Evolutionary conservation across 2,888 invertebrate genomes (phyloP), one percentile per base, ranked within the genome.

Genomic region (Drosophila paucipuncta): DNA sequence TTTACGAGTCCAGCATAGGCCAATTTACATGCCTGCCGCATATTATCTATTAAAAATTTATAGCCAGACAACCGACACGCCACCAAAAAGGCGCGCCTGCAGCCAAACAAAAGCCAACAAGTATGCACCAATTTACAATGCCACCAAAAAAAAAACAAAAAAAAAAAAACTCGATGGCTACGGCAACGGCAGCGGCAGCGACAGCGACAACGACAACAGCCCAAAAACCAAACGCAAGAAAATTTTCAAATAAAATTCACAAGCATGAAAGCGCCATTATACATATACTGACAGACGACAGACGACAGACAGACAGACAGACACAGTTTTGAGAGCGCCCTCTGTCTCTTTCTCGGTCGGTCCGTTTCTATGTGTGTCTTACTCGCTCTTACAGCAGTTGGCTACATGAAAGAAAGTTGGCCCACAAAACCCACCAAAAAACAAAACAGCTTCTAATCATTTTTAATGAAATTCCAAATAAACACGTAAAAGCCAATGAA

Each of bases 11-110:
- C 69, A 52, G 66, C 77, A 63, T 65, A 73, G 81, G 73, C 84
- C 84, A 90, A 89, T 85, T 90, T 87, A 85, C 89, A 90, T 90
- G 89, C 80, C 89, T 89, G 73, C 63, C 80, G 82, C 89, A 91
- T 90, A 86, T 91, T 86, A 91, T 91, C 86, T 91, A 91, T 87
- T 88, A 87, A 87, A 87, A 90, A 91, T 87, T 87, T 87, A 91
- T 91, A 73, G 89, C 90, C 91, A 79, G 73, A 74, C 86, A 79
- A 54, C 33, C 31, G 88, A 82, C 82, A 78, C 57, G 73, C 78
- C 73, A 64, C 70, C 82, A 57, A 73, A 75, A 73, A 71, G 75
- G 69, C 82, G 62, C 62, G 74, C 74, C 80, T 74, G 91, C 78
- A 85, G 71, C 68, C 65, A 78, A 85, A 88, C 89, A 88, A 85